A percentile compares a stretch with the other conserved stretches of the same genome.
phyloP scores from a whole-genome alignment of 2,888 invertebrate species.

The Galeruca laticollis region DNA sequence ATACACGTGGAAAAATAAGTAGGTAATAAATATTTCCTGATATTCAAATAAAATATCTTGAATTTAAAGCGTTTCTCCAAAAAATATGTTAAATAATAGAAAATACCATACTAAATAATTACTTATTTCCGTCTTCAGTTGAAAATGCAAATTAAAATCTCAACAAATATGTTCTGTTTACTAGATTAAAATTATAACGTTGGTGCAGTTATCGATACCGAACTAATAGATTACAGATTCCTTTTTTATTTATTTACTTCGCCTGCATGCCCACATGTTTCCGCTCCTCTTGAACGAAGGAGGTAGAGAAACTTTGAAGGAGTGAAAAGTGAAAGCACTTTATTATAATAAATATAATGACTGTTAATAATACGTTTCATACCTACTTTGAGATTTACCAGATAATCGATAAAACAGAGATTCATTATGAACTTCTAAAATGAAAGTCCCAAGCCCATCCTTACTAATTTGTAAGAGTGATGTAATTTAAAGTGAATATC shows the following conservation, averaged over 20 bases:
- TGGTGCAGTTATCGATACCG: conserved; percentile 15
- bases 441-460: no score
- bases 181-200: conserved; percentile 5
- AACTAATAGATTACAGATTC: conserved; percentile 8
- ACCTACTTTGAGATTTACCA: conserved; percentile 11
- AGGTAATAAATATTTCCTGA: no score
- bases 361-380: conserved; percentile 14
- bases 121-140: no score
- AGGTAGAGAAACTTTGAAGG: conserved; percentile 29
- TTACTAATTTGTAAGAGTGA: no score
- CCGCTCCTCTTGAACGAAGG: conserved; percentile 26
- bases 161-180: neutral
- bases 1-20: no score
- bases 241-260: conserved; percentile 13
- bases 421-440: conserved; percentile 13
- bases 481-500: no score
- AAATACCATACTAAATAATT: no score
- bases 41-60: no score
- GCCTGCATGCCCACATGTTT: conserved; percentile 25
- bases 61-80: no score
- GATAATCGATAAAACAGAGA: conserved; percentile 24
- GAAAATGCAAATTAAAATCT: neutral
- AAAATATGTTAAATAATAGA: no score
- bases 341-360: conserved; percentile 21
- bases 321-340: conserved; percentile 30